phyloP scores from a whole-genome alignment of 2,888 invertebrate species.

The Omphaloscelis lunosa region DNA sequence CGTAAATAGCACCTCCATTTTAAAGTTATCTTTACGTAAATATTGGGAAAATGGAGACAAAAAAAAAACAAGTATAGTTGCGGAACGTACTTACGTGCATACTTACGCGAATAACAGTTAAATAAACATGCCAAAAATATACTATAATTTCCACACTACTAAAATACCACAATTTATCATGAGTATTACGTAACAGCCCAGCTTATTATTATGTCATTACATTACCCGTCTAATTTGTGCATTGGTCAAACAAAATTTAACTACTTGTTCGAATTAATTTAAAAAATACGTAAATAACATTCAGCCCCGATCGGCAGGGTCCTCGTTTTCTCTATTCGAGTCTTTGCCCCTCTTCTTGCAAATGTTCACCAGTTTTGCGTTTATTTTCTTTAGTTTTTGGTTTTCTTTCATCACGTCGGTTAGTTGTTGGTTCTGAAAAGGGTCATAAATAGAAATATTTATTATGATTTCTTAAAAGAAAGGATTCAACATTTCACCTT shows the following conservation, averaged over 20 bases:
- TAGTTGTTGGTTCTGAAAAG: conserved; percentile 86
- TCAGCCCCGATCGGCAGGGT: conserved; percentile 75
- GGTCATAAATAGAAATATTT: conserved; percentile 8
- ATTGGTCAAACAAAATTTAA: conserved; percentile 39
- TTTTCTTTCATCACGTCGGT: conserved; percentile 88
- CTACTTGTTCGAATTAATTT: conserved; percentile 28
- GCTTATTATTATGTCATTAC: conserved; percentile 48
- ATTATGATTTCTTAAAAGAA: conserved; percentile 44
- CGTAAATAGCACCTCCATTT: conserved; percentile 12
- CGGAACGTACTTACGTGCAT: background rate
- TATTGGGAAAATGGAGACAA: conserved; percentile 5
- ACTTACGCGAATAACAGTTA: conserved; percentile 4
- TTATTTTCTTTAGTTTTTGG: conserved; percentile 87
- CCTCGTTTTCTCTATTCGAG: conserved; percentile 81
- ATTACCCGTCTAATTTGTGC: conserved; percentile 53
- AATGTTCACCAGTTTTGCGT: conserved; percentile 83
- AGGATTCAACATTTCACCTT: background rate
- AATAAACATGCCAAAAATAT: conserved; percentile 38
- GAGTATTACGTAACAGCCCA: conserved; percentile 63
- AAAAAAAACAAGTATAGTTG: conserved; percentile 13
- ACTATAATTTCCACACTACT: conserved; percentile 22
- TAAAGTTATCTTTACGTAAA: background rate
- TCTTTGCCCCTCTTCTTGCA: conserved; percentile 87
- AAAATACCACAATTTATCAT: conserved; percentile 40
- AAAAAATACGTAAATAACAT: conserved; percentile 1